Conservation (phyloP, 2,888 invertebrate genomes). For the Agrypnus murinus region DNA sequence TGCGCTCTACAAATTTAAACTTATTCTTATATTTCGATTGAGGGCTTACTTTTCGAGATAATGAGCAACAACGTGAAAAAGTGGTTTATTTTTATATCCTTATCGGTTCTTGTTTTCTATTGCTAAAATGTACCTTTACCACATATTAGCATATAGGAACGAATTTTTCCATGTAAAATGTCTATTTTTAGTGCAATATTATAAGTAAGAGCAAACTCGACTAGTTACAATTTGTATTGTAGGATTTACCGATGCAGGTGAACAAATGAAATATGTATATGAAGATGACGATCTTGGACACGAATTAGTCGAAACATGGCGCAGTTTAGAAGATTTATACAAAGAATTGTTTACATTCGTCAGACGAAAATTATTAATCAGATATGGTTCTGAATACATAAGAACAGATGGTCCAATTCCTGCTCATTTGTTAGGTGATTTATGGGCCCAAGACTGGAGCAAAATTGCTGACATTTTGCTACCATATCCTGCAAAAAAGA, state of each 20-base stretch:
- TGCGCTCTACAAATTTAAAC: too few relatives aligned
- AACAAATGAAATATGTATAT: conserved; percentile 85
- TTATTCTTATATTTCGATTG: too few relatives aligned
- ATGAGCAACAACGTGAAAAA: too few relatives aligned
- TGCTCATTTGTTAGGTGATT: conserved; percentile 88
- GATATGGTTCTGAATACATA: conserved; percentile 71
- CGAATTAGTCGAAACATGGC: conserved; percentile 76
- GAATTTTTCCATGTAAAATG: too few relatives aligned
- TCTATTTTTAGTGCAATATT: too few relatives aligned
- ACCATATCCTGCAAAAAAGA: conserved; percentile 82
- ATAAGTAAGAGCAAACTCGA: too few relatives aligned
- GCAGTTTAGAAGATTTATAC: conserved; percentile 83
- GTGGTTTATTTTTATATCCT: too few relatives aligned
- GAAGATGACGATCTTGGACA: conserved; percentile 81
- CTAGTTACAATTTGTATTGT: conserved; percentile 35
- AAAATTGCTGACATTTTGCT: conserved; percentile 83
- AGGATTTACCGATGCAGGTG: conserved; percentile 88
- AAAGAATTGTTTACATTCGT: conserved; percentile 90
- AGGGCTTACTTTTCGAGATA: too few relatives aligned
- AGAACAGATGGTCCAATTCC: conserved; percentile 84
- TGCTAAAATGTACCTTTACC: too few relatives aligned
- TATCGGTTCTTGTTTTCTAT: too few relatives aligned
- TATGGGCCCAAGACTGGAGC: conserved; percentile 91
- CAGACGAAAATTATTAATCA: conserved; percentile 76
- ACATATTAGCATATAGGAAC: too few relatives aligned